Conservation (phyloP, 2,888 invertebrate species). For the Zaprionus lineosus region DNA sequence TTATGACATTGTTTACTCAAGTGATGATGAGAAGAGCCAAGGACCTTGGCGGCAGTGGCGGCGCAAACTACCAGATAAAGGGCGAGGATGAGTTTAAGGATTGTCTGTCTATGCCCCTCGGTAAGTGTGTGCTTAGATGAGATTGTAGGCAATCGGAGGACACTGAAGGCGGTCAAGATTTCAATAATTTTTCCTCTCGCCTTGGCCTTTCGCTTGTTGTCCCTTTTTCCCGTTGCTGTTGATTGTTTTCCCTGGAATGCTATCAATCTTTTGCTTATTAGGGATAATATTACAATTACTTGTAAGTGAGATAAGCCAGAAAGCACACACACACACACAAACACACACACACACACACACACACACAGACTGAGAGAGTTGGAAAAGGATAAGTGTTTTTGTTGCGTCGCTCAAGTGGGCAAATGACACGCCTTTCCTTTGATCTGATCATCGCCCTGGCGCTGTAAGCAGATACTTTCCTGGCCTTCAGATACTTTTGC, state of each 20-base stretch:
- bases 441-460: slow-evolving; percentile 34
- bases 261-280: slow-evolving; percentile 78
- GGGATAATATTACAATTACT: slow-evolving; percentile 79
- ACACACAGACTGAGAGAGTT: not conserved
- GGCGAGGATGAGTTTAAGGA: not conserved
- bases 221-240: slow-evolving; percentile 25
- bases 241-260: slow-evolving; percentile 67
- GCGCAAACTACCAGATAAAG: slow-evolving; percentile 29
- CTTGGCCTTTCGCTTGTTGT: slow-evolving; percentile 42
- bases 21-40: slow-evolving; percentile 67
- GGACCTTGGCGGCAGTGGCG: not conserved
- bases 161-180: slow-evolving; percentile 4
- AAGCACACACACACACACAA: slow-evolving; percentile 29
- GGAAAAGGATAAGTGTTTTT: slow-evolving; percentile 22
- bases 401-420: slow-evolving; percentile 39
- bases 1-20: slow-evolving; percentile 79
- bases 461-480: slow-evolving; percentile 25
- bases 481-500: slow-evolving; percentile 19
- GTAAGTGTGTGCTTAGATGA: slow-evolving; percentile 51
- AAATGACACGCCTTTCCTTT: slow-evolving; percentile 9
- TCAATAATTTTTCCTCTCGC: slow-evolving; percentile 41
- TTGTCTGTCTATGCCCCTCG: slow-evolving; percentile 56
- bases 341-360: not conserved
- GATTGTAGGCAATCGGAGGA: slow-evolving; percentile 32
- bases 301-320: slow-evolving; percentile 71